These are phyloP conservation scores for Trachymyrmex septentrionalis DNA, from an alignment of 1,140 invertebrate genomes.

Conservation along the genomic window DNA sequence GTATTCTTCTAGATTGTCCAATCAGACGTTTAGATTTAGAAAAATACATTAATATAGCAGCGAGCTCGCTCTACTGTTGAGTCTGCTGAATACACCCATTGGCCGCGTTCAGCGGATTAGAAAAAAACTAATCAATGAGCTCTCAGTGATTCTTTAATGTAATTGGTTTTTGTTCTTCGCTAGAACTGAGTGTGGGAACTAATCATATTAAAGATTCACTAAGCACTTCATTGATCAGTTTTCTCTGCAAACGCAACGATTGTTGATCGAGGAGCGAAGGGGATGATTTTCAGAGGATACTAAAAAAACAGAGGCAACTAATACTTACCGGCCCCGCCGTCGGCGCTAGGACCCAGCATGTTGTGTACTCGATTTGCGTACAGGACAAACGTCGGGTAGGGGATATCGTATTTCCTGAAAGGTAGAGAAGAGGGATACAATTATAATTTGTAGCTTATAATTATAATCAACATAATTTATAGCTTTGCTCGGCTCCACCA, in stretches of 20 bases:
- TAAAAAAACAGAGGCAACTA: conserved; percentile 78
- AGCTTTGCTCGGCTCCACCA: not conserved
- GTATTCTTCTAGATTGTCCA: too few species aligned
- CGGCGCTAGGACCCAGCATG: conserved; percentile 95
- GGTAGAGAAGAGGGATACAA: not conserved
- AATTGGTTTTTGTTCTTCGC: too few species aligned
- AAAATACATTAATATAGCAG: too few species aligned
- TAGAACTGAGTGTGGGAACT: too few species aligned
- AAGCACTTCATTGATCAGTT: too few species aligned
- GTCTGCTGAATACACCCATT: too few species aligned
- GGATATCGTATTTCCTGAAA: conserved; percentile 95
- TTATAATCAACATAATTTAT: conserved; percentile 36
- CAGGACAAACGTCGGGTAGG: conserved; percentile 97
- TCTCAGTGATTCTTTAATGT: too few species aligned
- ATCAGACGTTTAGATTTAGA: too few species aligned
- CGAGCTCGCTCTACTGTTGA: too few species aligned
- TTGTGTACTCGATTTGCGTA: conserved; percentile 97
- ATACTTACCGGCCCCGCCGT: conserved; percentile 93
- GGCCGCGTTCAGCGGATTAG: too few species aligned
- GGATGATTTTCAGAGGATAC: conserved; percentile 55
- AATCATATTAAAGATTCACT: too few species aligned
- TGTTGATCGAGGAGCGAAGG: conserved; percentile 62
- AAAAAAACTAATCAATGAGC: too few species aligned
- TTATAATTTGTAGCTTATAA: conserved; percentile 11
- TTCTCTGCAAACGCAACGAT: not conserved